Base-by-base conservation (phyloP, 2,888 invertebrate genomes). In the Hypselothyrea guttata region DNA sequence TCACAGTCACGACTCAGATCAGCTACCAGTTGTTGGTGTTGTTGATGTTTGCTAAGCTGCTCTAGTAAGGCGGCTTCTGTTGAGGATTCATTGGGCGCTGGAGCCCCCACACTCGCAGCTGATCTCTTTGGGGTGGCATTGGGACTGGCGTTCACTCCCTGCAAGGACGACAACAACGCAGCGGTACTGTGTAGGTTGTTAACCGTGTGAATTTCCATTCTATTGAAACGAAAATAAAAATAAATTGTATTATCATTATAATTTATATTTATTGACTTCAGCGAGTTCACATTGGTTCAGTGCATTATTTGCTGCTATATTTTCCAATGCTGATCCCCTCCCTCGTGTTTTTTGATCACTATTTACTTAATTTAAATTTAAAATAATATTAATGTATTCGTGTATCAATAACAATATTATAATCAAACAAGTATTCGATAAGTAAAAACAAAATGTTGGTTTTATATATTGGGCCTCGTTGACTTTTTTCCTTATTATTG, bases 1-100 rank as follows among this genome's bases (percentile, higher is more conserved):
- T 92, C 92, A 86, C 92, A 93, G 75, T 67, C 73, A 11, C 73
- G 72, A 34, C 37, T 71, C 18, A 33, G 28, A 44, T 42, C 64
- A 42, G 28, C 71, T 52, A 55, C 60, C 62, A 73, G 61, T 37
- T 73, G 52, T 16, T 70, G 35, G 42, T 48, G 47, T 11, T 54
- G 67, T n/a, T 60, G 44, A 11, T 62, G 59, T 35, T 69, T 66
- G 37, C 9, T 75, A 2, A 68, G 45, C 35, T 72, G 59, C 57
- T 76, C 69, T 4, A 84, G 45, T 0, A 79, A 55, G 22, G 60
- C 63, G 9, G 38, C 52, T 51, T 72, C 68, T 46, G 78, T 64
- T 13, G 69, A 34, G 40, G 64, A 57, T 40, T 75, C 18, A 51
- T 66, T 31, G 4, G 62, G 47, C 4, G 71, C 42, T 28, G 56